Evolutionary conservation across 2,888 invertebrate genomes (phyloP).

Genomic region (Polydesmus complanatus): DNA sequence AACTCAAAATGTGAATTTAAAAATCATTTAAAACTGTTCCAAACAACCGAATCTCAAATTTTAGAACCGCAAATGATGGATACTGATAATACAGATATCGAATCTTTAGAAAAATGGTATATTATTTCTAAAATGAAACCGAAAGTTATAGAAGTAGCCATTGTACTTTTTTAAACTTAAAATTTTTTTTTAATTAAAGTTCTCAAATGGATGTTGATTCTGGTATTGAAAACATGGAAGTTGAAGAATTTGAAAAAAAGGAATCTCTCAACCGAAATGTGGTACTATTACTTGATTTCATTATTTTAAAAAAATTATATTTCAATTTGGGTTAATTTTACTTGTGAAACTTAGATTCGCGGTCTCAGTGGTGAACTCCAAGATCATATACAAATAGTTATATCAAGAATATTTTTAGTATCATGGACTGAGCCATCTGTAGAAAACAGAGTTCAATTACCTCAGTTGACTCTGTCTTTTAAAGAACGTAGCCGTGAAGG

Average conservation of each 20-base stretch:
- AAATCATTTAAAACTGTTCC: neutral
- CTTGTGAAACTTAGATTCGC: conserved; percentile 42
- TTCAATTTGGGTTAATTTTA: conserved; percentile 24
- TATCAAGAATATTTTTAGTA: conserved; percentile 28
- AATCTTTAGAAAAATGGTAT: conserved; percentile 19
- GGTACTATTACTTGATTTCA: neutral
- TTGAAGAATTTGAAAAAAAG: conserved; percentile 36
- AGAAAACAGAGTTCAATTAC: conserved; percentile 24
- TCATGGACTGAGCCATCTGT: conserved; percentile 25
- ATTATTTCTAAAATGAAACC: conserved; percentile 33
- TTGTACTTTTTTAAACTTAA: neutral
- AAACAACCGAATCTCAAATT: conserved; percentile 16
- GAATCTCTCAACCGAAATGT: conserved; percentile 27
- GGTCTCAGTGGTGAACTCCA: conserved; percentile 28
- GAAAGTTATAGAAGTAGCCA: conserved; percentile 39
- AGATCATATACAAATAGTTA: conserved; percentile 27
- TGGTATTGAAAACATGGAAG: conserved; percentile 62
- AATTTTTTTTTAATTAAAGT: neutral
- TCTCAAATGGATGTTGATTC: conserved; percentile 49
- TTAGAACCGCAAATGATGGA: conserved; percentile 19
- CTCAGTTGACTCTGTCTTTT: conserved; percentile 23
- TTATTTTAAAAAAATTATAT: neutral
- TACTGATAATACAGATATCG: conserved; percentile 20
- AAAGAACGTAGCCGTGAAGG: conserved; percentile 10
- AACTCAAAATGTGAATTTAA: neutral